Base-by-base conservation (phyloP, 2,113 vertebrate genomes). In the Cavia porcellus region DNA sequence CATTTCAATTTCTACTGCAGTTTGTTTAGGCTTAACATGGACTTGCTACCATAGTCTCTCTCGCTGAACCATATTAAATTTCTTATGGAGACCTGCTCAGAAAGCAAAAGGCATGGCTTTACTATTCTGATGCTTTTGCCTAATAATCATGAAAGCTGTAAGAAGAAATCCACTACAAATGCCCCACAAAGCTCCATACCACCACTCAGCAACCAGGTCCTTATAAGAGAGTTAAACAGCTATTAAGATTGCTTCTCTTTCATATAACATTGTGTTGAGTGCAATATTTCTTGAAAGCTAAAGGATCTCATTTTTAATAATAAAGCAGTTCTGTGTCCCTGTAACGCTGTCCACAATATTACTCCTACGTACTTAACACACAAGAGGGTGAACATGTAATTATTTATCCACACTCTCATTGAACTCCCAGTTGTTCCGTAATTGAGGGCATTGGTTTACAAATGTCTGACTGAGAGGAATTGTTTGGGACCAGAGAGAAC, bases 21-120 rank as follows among this genome's bases (percentile, higher is more conserved):
- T 97, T 98, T 98, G 85, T 95, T 97, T 95, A 86, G 96, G 96
- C 94, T 98, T 94, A 96, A 77, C 82, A 6, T 20, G 35, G 92
- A 92, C 94, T 87, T 90, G 95, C 92, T 62, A 80, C 93, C 19
- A 55, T 97, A 89, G 45, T 94, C 85, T 94, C 50, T 24, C 92
- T 82, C 28, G 0, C 94, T 47, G 59, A 97, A 95, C 92, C 83
- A 45, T 74, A 74, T 91, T 62, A 97, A 97, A 93, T 84, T n/a
- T 9, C 89, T 97, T 85, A 74, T 35, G 70, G 81, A 72, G 45
- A 87, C 62, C 72, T 80, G 45, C 55, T 42, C 17, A 94, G 91
- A 86, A 89, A 97, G 75, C 62, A 87, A 92, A 97, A 94, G 9
- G 13, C 77, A 62, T 86, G 75, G 81, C 47, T 97, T 96, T 93